Conservation (phyloP, 2,888 invertebrate genomes). For the Erannis defoliaria region DNA sequence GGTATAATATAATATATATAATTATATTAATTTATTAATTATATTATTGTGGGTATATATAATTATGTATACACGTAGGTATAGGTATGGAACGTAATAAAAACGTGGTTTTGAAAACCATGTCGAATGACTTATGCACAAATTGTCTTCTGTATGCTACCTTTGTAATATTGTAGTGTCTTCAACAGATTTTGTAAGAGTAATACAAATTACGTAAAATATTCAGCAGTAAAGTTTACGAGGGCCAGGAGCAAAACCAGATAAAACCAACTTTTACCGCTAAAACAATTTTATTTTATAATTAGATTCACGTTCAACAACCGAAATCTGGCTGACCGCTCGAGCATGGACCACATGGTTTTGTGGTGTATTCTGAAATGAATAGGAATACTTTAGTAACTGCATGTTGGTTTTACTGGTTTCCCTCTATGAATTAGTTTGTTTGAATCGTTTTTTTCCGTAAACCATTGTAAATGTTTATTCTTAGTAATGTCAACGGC, state of each 20-base stretch:
- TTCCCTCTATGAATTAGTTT: constrained; percentile 5
- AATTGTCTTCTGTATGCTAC: not conserved
- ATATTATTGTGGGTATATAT: too few species aligned
- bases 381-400: constrained; percentile 37
- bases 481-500: too few species aligned
- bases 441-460: not conserved
- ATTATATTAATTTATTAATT: too few species aligned
- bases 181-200: not conserved
- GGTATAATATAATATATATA: too few species aligned
- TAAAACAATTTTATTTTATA: constrained; percentile 38
- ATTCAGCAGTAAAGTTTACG: constrained; percentile 21
- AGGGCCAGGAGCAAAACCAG: constrained; percentile 61
- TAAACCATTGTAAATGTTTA: too few species aligned
- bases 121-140: not conserved
- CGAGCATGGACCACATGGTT: constrained; percentile 54
- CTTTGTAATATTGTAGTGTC: not conserved
- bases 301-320: constrained; percentile 50
- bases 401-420: constrained; percentile 36
- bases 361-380: constrained; percentile 68
- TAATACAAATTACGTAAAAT: constrained; percentile 13
- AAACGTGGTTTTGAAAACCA: too few species aligned
- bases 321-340: constrained; percentile 53
- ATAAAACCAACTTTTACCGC: constrained; percentile 43
- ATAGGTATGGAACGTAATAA: too few species aligned
- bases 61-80: too few species aligned